Evolutionary conservation across 2,888 invertebrate species (phyloP), one percentile per base, ranked within the genome.

Genomic region (Torymus aiolomorphi): DNA sequence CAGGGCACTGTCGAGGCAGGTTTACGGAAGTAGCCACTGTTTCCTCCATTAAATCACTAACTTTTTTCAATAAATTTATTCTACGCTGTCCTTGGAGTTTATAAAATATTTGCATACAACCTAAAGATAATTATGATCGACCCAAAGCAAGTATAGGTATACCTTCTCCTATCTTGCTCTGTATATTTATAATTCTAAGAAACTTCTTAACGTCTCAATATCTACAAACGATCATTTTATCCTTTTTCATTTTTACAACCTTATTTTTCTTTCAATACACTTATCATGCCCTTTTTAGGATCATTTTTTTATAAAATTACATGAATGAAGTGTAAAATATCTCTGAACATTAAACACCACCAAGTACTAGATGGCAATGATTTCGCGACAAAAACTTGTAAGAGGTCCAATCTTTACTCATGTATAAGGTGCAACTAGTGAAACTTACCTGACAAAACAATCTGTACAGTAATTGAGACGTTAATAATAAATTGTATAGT

Each of bases 391-490:
- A 31, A 8, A 31, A 42, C 42, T 42, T 42, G 42, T 62, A 74
- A 76, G 69, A 83, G 83, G 78, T 83, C 83, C 82, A 83, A 81
- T 67, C 80, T 80, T 82, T 82, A 83, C 57, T 81, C 86, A 87
- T 87, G 87, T 88, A 87, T 84, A 85, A 87, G 86, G 87, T 89
- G 88, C 88, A 87, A 86, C 87, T 88, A 87, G 87, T 88, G 88
- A 87, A 89, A 89, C 90, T 90, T 89, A 90, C 90, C 90, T 90
- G 89, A 80, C 81, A 84, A 86, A 85, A 88, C 85, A 88, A 89
- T 88, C 90, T 89, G 90, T 89, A 89, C 87, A 89, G 88, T 89
- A 88, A 90, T 89, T 90, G 90, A 88, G 89, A 90, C 88, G 89
- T 88, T 88, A 88, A 89, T 86, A 86, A 85, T 89, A 87, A 88